Base-by-base conservation (phyloP, 2,888 invertebrate genomes). In the Scelioninae gen. 1 region DNA sequence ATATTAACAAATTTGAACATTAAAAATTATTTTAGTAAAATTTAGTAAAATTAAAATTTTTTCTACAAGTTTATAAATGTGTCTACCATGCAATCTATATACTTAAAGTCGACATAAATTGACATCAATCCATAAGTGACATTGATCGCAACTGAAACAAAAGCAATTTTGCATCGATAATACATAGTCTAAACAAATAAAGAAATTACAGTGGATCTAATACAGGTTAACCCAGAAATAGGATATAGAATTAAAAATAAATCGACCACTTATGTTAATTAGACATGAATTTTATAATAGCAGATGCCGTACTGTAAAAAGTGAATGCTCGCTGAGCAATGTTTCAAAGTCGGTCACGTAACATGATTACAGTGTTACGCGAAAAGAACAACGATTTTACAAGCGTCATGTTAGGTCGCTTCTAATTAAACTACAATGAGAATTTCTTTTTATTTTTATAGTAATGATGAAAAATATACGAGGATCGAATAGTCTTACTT, bases 301-400 rank as follows among this genome's bases (percentile, higher is more conserved):
- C 60, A 34, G 43, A 74, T 68, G 32, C 23, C 40, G 53, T 49
- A 23, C 29, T 63, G 63, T 51, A 81, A 81, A 74, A 81, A 81
- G 55, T 69, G 69, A 81, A 75, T 63, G 80, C 49, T 74, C 43
- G 55, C 29, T 55, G 68, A 74, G 49, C 69, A 55, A 47, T 62
- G 34, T 55, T 31, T 60, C 23, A 69, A 80, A 74, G 63, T 69
- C 68, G 80, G 80, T 75, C 80, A 75, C 62, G 74, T 80, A 79
- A 75, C 65, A 23, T 31, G 65, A 79, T 79, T 82, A 58, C 65
- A 62, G 34, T 76, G 55, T 76, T 76, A 62, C 66, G 69, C 65
- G 76, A 76, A 76, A 82, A 79, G 60, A 80, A 56, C 74, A 68
- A 75, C 55, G 55, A 56, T 45, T 75, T 74, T 74, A 75, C 60